Conservation (phyloP, 2,888 invertebrate species). For the Antitype chi region DNA sequence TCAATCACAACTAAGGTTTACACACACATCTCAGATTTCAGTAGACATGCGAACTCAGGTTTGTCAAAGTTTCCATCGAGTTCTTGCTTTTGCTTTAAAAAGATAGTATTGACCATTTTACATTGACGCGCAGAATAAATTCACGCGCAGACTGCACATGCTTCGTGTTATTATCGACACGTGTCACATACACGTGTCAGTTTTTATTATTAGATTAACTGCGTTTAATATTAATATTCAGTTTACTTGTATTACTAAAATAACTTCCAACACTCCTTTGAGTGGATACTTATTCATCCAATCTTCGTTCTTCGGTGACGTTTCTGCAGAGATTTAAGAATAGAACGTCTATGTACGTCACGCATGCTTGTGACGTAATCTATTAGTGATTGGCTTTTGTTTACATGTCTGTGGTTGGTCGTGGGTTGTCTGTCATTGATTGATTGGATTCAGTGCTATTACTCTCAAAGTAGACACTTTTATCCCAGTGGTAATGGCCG, state of each 20-base stretch:
- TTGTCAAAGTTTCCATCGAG: neutral
- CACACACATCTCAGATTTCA: constrained; percentile 3
- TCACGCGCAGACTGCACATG: constrained; percentile 48
- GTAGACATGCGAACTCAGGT: neutral
- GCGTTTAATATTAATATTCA: constrained; percentile 36
- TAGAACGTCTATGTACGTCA: constrained; percentile 41
- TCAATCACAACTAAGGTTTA: neutral
- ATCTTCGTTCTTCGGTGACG: constrained; percentile 18
- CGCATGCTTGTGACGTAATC: constrained; percentile 21
- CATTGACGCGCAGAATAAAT: constrained; percentile 35
- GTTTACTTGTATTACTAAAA: constrained; percentile 39
- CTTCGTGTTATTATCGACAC: constrained; percentile 52
- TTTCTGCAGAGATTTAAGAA: constrained; percentile 25
- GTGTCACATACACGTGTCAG: constrained; percentile 57
- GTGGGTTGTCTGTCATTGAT: constrained; percentile 11
- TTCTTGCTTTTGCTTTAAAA: neutral
- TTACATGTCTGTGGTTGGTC: constrained; percentile 5
- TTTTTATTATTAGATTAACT: constrained; percentile 62
- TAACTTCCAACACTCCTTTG: constrained; percentile 9
- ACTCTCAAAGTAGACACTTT: neutral
- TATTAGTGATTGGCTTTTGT: constrained; percentile 37
- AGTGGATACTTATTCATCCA: neutral
- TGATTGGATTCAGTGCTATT: neutral
- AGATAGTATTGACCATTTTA: constrained; percentile 9
- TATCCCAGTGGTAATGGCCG: no score